phyloP scores from a whole-genome alignment of 2,888 invertebrate genomes.

The Rutpela maculata region DNA sequence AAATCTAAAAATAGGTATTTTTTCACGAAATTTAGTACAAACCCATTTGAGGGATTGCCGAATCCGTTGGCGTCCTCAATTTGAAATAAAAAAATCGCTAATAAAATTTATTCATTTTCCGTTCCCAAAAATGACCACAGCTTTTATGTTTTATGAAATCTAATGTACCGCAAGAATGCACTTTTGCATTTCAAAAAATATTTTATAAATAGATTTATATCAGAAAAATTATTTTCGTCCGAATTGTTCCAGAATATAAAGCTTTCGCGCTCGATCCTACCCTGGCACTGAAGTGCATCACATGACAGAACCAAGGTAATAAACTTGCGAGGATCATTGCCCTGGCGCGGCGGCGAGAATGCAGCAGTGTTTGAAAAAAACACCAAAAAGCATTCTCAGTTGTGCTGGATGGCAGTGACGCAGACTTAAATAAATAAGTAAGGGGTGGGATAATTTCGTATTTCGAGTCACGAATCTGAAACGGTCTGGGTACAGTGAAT shows the following conservation, averaged over 20 bases:
- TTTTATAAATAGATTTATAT: no score
- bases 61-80: no score
- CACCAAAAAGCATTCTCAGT: neutral
- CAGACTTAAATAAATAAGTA: neutral
- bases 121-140: no score
- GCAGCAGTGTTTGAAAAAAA: conserved; percentile 7
- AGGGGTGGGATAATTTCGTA: neutral
- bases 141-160: no score
- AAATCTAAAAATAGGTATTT: no score
- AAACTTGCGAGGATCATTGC: conserved; percentile 21
- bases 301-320: conserved; percentile 4
- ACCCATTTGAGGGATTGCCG: no score
- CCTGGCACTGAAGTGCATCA: conserved; percentile 14
- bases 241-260: neutral
- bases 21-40: no score
- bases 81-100: no score
- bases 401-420: neutral
- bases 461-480: neutral
- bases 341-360: conserved; percentile 11
- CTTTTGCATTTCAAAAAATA: no score
- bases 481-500: neutral
- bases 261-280: neutral
- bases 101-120: no score
- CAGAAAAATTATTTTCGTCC: neutral
- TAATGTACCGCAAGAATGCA: no score